Percentiles rank a stretch among this genome's conserved stretches.
phyloP scores from a whole-genome alignment of 1,140 invertebrate genomes.

The Aphelinus atriplicis region DNA sequence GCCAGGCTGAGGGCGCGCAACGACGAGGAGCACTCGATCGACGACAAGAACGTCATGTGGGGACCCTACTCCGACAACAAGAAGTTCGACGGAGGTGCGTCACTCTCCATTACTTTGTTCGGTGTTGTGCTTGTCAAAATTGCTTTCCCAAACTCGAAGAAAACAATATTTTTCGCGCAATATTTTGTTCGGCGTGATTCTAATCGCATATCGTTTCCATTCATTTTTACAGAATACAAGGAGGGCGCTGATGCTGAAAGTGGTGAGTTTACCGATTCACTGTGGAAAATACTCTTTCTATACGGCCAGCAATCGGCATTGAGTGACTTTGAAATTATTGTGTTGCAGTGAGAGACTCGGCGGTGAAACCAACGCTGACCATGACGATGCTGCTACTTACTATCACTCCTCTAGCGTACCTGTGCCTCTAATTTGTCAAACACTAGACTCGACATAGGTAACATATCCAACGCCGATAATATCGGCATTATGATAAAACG shows the following conservation, averaged over 20 bases:
- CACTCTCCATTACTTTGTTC: no score
- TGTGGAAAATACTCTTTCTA: not conserved
- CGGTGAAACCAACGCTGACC: slow-evolving; percentile 4
- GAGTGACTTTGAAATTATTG: not conserved
- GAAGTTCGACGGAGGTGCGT: slow-evolving; percentile 28
- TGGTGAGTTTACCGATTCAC: slow-evolving; percentile 5
- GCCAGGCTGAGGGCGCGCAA: slow-evolving; percentile 27
- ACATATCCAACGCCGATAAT: not conserved
- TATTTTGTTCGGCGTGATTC: no score
- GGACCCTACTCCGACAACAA: slow-evolving; percentile 25
- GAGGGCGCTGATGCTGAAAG: not conserved
- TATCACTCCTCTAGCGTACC: slow-evolving; percentile 11
- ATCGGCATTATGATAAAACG: not conserved
- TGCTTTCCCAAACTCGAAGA: no score
- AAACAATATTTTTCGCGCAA: no score
- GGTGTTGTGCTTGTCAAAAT: no score
- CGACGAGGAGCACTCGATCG: not conserved
- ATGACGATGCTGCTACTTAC: slow-evolving; percentile 24
- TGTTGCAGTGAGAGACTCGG: slow-evolving; percentile 24
- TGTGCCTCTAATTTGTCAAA: slow-evolving; percentile 21
- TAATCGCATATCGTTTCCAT: no score
- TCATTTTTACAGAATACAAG: slow-evolving; percentile 13
- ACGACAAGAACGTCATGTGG: not conserved
- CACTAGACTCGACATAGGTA: slow-evolving; percentile 31
- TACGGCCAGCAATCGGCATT: not conserved